Evolutionary conservation across 30 jellyfish, hydroid and myxozoan genomes (phyloP), one percentile per base, ranked within the genome.

Genomic region (Sanderia malayensis): DNA sequence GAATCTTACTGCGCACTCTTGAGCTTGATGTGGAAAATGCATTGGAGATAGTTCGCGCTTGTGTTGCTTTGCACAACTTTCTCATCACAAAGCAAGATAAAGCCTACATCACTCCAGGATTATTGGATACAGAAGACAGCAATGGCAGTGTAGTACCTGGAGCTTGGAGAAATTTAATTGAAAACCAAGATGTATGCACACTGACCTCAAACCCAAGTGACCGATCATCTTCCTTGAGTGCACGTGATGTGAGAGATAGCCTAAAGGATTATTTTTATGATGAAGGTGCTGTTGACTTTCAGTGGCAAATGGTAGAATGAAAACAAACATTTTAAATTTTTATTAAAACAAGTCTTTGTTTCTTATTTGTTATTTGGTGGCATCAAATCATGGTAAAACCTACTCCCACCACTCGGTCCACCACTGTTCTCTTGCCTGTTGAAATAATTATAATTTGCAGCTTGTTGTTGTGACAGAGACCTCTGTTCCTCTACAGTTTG

Each of bases 261-360:
- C 71, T 52, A 26, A 46, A 52, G 71, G 83, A 71, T 23, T 71
- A 71, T 25, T 46, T 52, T 52, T 71, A 33, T 71, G 83, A 52
- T 45, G 83, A 71, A 71, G 83, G 73, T 46, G 83, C 83, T 21
- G 58, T 71, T 46, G 83, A 71, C 83, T 47, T 71, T 52, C 83
- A 71, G 71, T 71, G 83, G 83, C 74, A 62, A n/a, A 62, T 62
- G 74, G 58, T 62, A 62, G 74, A 62, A 62, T 62, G 74, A 62
- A 62, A 60, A 71, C 71, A 31, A 37, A 46, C 73, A 29, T 46
- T 6, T 29, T 44, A 65, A 19, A 65, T 65, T 4, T 17, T 20
- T 41, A 65, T 46, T 44, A 61, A 61, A 61, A 31, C 22, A 23
- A 23, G 67, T 37, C 67, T 67, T 67, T 46, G 80, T 67, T 26